Evolutionary conservation across 2,113 vertebrate genomes (phyloP).

Genomic region (Tympanuchus pallidicinctus): DNA sequence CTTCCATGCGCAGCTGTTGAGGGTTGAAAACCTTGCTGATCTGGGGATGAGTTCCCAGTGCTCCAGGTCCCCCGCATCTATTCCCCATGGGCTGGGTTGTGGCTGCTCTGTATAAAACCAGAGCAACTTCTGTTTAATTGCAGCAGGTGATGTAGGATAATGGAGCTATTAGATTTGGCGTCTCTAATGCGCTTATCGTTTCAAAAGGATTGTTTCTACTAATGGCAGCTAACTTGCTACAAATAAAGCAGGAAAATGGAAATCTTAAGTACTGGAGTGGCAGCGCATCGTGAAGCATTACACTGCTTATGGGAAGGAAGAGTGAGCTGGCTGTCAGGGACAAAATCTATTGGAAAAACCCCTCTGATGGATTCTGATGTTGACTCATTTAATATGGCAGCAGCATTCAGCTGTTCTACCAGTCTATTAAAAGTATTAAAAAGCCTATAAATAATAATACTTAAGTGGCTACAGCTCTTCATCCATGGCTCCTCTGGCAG

Average conservation of each 20-base stretch:
- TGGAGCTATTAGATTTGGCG: constrained; percentile 71
- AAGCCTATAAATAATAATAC: constrained; percentile 29
- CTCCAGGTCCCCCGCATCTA: background rate
- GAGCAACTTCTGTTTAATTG: constrained; percentile 55
- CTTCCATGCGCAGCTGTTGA: background rate
- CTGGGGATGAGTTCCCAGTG: background rate
- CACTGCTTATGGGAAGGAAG: background rate
- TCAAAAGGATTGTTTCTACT: constrained; percentile 67
- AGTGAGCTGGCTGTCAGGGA: constrained; percentile 20
- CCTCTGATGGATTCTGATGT: background rate
- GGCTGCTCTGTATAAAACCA: background rate
- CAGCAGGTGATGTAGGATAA: constrained; percentile 54
- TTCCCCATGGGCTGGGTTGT: background rate
- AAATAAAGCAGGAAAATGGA: constrained; percentile 53
- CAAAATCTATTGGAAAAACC: constrained; percentile 8
- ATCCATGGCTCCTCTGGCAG: background rate
- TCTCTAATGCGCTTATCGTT: constrained; percentile 62
- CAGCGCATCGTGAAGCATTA: constrained; percentile 43
- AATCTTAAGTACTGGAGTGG: constrained; percentile 15
- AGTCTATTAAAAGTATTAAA: constrained; percentile 9
- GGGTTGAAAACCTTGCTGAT: background rate
- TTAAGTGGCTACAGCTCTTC: background rate
- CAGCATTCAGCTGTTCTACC: background rate
- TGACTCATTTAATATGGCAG: constrained; percentile 29
- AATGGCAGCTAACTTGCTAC: constrained; percentile 42